These are phyloP conservation scores for Chelmon rostratus DNA, from an alignment of 2,797 vertebrate genomes.

Conservation along the genomic window DNA sequence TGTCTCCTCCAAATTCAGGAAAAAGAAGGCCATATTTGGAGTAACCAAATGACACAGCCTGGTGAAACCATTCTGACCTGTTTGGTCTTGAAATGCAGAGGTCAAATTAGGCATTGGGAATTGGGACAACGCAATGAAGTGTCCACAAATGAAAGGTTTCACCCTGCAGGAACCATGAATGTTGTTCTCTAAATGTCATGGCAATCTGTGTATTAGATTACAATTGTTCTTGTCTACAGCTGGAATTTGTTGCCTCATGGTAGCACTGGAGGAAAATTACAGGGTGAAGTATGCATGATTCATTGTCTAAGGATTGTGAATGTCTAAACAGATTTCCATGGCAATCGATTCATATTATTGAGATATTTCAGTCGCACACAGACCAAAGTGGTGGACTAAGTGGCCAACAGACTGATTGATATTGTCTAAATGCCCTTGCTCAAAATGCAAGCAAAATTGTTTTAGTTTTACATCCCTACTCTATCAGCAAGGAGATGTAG, in stretches of 20 bases:
- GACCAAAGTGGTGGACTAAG: background rate
- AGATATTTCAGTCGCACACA: conserved; percentile 9
- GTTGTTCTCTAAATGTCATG: background rate
- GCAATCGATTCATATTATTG: background rate
- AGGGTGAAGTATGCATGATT: background rate
- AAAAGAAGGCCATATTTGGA: background rate
- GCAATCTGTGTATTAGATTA: background rate
- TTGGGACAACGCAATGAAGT: background rate
- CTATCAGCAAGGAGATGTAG: background rate
- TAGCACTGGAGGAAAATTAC: background rate
- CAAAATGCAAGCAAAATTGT: background rate
- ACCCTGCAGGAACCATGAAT: background rate
- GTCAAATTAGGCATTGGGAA: conserved; percentile 21
- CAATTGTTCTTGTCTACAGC: background rate
- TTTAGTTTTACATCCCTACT: background rate
- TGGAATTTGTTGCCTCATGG: background rate
- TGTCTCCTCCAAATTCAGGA: background rate
- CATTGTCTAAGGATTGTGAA: background rate
- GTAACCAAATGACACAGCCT: background rate
- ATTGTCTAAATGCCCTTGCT: background rate
- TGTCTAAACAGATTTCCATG: background rate
- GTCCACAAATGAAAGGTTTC: background rate
- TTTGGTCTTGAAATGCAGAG: background rate
- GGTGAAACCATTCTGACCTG: conserved; percentile 11
- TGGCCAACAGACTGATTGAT: background rate